Base-by-base conservation (phyloP, 2,888 invertebrate genomes). In the Hirtodrosophila duncani region DNA sequence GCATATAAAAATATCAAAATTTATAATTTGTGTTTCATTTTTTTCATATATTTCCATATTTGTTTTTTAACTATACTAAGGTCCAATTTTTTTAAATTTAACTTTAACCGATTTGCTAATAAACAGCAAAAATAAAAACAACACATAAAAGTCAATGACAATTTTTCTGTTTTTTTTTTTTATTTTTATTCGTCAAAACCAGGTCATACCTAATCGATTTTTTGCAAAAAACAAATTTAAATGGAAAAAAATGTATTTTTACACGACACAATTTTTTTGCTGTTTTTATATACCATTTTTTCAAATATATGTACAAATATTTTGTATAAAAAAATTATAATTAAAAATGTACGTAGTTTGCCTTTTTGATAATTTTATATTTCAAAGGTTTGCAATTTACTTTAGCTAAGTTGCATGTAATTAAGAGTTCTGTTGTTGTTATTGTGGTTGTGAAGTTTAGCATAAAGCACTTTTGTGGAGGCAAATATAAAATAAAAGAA, bases 1-100 rank as follows among this genome's bases (percentile, higher is more conserved):
- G 61, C 74, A 74, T 81, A 81, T 82, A 81, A 79, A 80, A 82
- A 81, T 82, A 81, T 82, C 79, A 81, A 79, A 81, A 79, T 52
- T 62, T 52, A 23, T 63, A 63, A 52, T 39, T 23, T 23, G 49
- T 14, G 49, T 31, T 33, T 48, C 48, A 21, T 46, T 20, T 51
- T 57, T 42, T 43, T 44, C n/a, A 39, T 23, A 20, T 30, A 50
- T 26, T 58, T 41, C 58, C 51, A 34, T 6, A 9, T 56, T 24
- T 18, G 21, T 30, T 43, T 57, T n/a, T n/a, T n/a, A n/a, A n/a
- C n/a, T n/a, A n/a, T n/a, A n/a, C n/a, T n/a, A n/a, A n/a, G n/a
- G n/a, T n/a, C n/a, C n/a, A n/a, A n/a, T n/a, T n/a, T n/a, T n/a
- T n/a, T n/a, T n/a, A n/a, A n/a, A n/a, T n/a, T n/a, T n/a, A n/a